A percentile compares a stretch with the other conserved stretches of the same genome.
Conservation (phyloP, 1,140 invertebrate species). For the Magallana ariakensis region DNA sequence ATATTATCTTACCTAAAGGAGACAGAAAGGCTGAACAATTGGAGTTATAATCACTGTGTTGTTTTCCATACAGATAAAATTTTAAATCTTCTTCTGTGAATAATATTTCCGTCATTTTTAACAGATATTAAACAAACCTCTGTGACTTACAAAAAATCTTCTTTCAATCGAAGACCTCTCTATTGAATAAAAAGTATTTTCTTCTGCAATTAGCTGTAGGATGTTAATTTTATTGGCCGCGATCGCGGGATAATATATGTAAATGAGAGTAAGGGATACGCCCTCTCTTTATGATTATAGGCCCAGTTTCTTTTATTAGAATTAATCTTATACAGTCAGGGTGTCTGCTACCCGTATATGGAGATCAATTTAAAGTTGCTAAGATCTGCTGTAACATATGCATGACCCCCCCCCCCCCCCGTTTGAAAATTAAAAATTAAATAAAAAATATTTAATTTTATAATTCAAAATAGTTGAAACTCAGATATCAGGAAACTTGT, state of each 20-base stretch:
- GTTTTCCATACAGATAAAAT: conserved; percentile 2
- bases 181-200: too few relatives aligned
- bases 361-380: neutral
- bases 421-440: too few relatives aligned
- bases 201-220: neutral
- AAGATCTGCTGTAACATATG: too few relatives aligned
- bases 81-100: conserved; percentile 11
- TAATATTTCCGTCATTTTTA: neutral
- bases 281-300: neutral
- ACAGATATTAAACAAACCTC: too few relatives aligned
- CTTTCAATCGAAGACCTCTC: too few relatives aligned
- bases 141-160: too few relatives aligned
- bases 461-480: too few relatives aligned
- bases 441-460: too few relatives aligned
- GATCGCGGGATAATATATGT: neutral
- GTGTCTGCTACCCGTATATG: conserved; percentile 21
- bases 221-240: conserved; percentile 10
- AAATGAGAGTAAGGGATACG: neutral
- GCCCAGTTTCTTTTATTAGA: neutral
- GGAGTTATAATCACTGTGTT: neutral
- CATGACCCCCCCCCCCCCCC: too few relatives aligned
- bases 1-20: neutral
- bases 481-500: too few relatives aligned
- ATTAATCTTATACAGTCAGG: neutral
- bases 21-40: neutral